phyloP scores from a whole-genome alignment of 2,888 invertebrate species.

The Spodoptera exigua region DNA sequence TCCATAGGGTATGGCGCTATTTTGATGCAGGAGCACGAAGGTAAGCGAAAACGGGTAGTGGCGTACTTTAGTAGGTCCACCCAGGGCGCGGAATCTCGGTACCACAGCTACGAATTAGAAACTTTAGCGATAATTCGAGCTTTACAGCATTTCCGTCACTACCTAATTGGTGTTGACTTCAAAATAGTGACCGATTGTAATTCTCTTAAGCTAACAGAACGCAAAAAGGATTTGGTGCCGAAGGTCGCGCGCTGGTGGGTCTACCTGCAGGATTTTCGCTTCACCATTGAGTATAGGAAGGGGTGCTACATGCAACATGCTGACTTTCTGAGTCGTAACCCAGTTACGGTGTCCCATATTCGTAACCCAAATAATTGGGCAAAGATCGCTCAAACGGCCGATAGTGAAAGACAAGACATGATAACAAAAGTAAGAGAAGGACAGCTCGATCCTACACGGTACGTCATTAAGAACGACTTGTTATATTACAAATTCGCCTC shows the following conservation, averaged over 20 bases:
- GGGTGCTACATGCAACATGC: slow-evolving; percentile 51
- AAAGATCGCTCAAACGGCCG: slow-evolving; percentile 28
- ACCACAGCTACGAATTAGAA: background rate
- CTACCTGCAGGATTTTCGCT: slow-evolving; percentile 58
- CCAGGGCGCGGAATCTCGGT: background rate
- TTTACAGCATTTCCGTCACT: slow-evolving; percentile 53
- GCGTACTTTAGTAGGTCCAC: background rate
- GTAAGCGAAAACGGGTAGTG: background rate
- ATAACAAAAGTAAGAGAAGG: slow-evolving; percentile 4
- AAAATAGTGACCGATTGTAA: slow-evolving; percentile 60
- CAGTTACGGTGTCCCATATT: background rate
- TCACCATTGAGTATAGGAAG: slow-evolving; percentile 51
- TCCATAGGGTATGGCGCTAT: background rate
- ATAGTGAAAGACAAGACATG: slow-evolving; percentile 1
- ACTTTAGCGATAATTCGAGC: slow-evolving; percentile 39
- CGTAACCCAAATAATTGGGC: slow-evolving; percentile 44
- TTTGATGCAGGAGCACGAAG: background rate
- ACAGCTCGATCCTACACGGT: slow-evolving; percentile 5
- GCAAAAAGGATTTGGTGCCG: slow-evolving; percentile 54
- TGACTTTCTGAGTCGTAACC: slow-evolving; percentile 53
- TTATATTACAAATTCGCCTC: slow-evolving; percentile 28
- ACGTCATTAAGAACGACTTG: slow-evolving; percentile 15
- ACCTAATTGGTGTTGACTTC: slow-evolving; percentile 47
- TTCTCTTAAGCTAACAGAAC: slow-evolving; percentile 49
- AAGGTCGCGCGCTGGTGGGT: too few relatives aligned